A percentile compares a stretch with the other conserved stretches of the same genome.
Conservation (phyloP, 2,888 invertebrate genomes). For the Cheilosia variabilis region DNA sequence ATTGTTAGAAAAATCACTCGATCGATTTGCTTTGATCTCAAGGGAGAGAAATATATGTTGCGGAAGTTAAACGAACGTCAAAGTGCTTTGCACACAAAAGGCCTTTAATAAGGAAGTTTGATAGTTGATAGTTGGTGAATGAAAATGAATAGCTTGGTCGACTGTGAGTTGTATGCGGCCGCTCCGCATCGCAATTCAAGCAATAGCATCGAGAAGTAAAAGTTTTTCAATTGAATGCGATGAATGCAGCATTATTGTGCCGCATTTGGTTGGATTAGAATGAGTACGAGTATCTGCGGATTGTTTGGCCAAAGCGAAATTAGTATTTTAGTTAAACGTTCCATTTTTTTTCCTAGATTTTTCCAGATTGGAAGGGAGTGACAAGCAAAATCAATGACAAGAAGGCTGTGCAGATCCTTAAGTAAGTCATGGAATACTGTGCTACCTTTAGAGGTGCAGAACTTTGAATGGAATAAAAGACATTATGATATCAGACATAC, state of each 20-base stretch:
- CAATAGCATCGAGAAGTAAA: conserved; percentile 51
- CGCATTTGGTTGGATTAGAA: background rate
- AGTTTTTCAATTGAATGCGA: conserved; percentile 26
- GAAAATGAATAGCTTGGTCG: conserved; percentile 21
- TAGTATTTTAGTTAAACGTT: background rate
- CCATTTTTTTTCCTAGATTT: too few relatives aligned
- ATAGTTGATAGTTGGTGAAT: conserved; percentile 41
- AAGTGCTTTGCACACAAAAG: conserved; percentile 72
- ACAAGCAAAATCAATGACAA: too few relatives aligned
- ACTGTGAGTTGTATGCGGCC: conserved; percentile 19
- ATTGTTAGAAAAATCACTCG: conserved; percentile 70
- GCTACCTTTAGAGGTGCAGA: too few relatives aligned
- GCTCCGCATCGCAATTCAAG: conserved; percentile 57
- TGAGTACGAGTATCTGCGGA: background rate
- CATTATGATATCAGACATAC: too few relatives aligned
- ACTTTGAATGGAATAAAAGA: too few relatives aligned
- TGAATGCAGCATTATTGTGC: conserved; percentile 1
- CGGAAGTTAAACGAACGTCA: conserved; percentile 73
- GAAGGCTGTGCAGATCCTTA: too few relatives aligned
- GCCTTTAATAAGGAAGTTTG: conserved; percentile 65
- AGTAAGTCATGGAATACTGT: too few relatives aligned
- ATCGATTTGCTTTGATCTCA: conserved; percentile 74
- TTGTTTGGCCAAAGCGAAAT: background rate
- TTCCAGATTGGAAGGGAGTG: too few relatives aligned
- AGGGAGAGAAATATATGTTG: conserved; percentile 67